Percentiles rank a stretch among this genome's conserved stretches.
These are phyloP conservation scores for Tenthredo distinguenda DNA, from an alignment of 2,888 invertebrate species.

Conservation along the genomic window DNA sequence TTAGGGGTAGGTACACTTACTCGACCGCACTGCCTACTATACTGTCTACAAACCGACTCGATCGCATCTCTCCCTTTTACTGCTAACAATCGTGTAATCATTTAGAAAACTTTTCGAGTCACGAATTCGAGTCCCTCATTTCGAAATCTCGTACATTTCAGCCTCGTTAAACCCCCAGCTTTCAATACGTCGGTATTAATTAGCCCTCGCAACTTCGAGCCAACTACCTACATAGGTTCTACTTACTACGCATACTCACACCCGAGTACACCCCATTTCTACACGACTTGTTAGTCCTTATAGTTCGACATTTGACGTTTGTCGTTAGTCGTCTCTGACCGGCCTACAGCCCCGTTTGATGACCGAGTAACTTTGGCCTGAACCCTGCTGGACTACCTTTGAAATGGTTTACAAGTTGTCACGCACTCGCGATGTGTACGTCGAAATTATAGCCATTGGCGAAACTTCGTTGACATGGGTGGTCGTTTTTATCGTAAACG, in stretches of 20 bases:
- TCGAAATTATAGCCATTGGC: background rate
- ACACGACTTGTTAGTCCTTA: background rate
- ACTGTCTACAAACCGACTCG: conserved; percentile 68
- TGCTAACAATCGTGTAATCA: conserved; percentile 70
- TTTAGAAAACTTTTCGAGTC: conserved; percentile 72
- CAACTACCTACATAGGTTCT: background rate
- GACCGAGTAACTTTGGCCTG: background rate
- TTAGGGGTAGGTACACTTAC: conserved; percentile 46
- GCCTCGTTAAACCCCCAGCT: background rate
- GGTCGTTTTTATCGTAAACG: background rate
- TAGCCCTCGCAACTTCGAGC: background rate
- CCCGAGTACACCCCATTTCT: background rate
- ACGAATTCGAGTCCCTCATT: conserved; percentile 10
- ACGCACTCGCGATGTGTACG: background rate
- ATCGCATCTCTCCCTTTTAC: conserved; percentile 67
- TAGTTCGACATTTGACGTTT: background rate
- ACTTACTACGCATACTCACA: background rate
- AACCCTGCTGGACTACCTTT: too few species aligned
- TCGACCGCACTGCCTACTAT: conserved; percentile 42
- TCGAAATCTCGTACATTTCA: conserved; percentile 1
- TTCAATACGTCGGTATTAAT: conserved; percentile 1
- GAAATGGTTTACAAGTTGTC: background rate
- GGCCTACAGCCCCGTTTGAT: background rate
- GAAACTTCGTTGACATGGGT: background rate
- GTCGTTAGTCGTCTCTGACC: background rate